Conservation (phyloP, 2,113 vertebrate species). For the Muntiacus reevesi region DNA sequence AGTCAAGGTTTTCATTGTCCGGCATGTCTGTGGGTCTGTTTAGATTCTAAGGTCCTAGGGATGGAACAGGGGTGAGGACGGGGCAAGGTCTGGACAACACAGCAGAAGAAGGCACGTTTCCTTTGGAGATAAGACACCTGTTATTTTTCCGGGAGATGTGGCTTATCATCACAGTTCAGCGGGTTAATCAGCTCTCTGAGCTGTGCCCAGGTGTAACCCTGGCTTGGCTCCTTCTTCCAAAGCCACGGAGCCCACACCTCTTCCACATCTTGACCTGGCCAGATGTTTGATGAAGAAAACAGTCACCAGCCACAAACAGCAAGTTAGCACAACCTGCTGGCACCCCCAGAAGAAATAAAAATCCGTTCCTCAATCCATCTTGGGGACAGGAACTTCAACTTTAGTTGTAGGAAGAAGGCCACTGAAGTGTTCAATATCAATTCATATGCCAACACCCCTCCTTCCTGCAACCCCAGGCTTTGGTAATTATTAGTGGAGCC, state of each 20-base stretch:
- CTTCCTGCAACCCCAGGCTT: background rate
- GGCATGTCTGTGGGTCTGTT: background rate
- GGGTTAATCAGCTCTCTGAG: background rate
- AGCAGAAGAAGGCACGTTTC: background rate
- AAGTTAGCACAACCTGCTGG: background rate
- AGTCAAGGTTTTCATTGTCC: background rate
- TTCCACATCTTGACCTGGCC: background rate
- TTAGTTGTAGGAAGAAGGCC: background rate
- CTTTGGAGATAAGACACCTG: background rate
- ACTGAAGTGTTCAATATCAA: background rate
- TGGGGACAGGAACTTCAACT: background rate
- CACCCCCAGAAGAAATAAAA: background rate
- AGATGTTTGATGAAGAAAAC: background rate
- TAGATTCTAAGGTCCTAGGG: background rate
- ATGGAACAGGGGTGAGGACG: background rate
- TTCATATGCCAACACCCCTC: background rate
- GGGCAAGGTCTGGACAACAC: background rate
- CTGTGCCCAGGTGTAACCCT: background rate
- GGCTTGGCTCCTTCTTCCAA: background rate
- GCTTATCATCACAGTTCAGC: background rate
- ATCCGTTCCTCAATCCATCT: background rate
- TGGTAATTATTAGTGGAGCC: conserved; percentile 65
- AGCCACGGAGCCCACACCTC: background rate
- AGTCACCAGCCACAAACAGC: background rate
- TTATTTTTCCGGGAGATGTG: background rate